Base-by-base conservation (phyloP, 1,140 invertebrate genomes). In the Diorhabda sublineata region DNA sequence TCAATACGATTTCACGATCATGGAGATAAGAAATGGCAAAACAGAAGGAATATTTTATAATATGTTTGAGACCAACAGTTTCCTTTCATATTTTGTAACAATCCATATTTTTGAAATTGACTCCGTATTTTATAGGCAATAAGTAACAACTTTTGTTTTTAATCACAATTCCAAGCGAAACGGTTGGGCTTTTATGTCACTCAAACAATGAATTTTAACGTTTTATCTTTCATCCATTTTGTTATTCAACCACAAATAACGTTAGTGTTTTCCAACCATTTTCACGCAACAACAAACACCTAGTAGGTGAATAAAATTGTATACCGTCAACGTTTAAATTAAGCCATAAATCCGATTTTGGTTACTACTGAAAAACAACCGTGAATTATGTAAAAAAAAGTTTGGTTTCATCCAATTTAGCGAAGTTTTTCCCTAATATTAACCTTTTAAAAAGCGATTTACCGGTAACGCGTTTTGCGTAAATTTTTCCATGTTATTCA, bases 281-380 rank as follows among this genome's bases (percentile, higher is more conserved):
- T 52, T 8, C 6, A 8, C n/a, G n/a, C 47, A 52, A n/a, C 4
- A 52, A n/a, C 47, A n/a, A 52, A 52, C n/a, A 52, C 47, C n/a
- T 52, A 52, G 47, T 52, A 8, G 47, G n/a, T n/a, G 47, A n/a
- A 8, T 52, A 52, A 52, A 52, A 52, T 52, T 52, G 47, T 52
- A 52, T 52, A 52, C 47, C n/a, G 47, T 52, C 47, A 52, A 52
- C 47, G 47, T 52, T 52, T 52, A 52, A 52, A 52, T 52, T 52
- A 52, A 52, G 47, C 47, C n/a, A 52, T 52, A 52, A 52, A 52
- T 52, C 47, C n/a, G 47, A 6, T 52, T 52, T 52, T 52, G 47
- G n/a, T 8, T n/a, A 52, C 47, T n/a, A n/a, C 47, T 4, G n/a
- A 52, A 52, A 52, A 52, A 52, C 47, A 52, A 52, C 47, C 47